Conservation (phyloP, 2,888 invertebrate genomes). For the Caenorhabditis wallacei region DNA sequence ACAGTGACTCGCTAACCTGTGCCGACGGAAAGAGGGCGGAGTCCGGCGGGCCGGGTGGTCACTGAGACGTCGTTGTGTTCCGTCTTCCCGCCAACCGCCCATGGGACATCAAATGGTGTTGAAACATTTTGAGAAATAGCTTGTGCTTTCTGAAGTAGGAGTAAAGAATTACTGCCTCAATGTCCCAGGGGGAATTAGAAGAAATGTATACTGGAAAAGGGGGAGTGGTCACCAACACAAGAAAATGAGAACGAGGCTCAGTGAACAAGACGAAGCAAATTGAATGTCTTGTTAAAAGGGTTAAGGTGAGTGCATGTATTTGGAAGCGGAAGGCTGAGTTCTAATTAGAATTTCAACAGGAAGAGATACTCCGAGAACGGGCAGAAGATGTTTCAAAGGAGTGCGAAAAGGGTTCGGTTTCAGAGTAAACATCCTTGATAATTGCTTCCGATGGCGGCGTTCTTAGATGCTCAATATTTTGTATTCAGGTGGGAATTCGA, state of each 20-base stretch:
- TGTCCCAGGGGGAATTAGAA: conserved; percentile 57
- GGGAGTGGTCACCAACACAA: conserved; percentile 33
- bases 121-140: conserved; percentile 64
- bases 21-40: conserved; percentile 49
- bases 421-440: conserved; percentile 58
- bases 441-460: conserved; percentile 53
- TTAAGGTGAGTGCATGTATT: conserved; percentile 40
- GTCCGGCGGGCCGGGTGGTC: conserved; percentile 50
- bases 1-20: conserved; percentile 64
- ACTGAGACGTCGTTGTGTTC: conserved; percentile 37
- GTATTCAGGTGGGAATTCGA: conserved; percentile 31
- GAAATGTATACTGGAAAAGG: conserved; percentile 46
- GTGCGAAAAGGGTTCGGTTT: conserved; percentile 54
- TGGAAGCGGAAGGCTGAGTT: conserved; percentile 41
- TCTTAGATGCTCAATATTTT: conserved; percentile 13
- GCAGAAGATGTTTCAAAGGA: conserved; percentile 8
- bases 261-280: conserved; percentile 32
- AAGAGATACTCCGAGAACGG: conserved; percentile 40
- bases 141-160: conserved; percentile 44
- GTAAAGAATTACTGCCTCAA: conserved; percentile 62
- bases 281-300: conserved; percentile 50
- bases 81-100: conserved; percentile 42
- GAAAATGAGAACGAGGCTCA: conserved; percentile 30
- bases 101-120: conserved; percentile 62
- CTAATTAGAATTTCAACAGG: conserved; percentile 56